phyloP scores from a whole-genome alignment of 2,888 invertebrate genomes.

The Catocala sponsa region DNA sequence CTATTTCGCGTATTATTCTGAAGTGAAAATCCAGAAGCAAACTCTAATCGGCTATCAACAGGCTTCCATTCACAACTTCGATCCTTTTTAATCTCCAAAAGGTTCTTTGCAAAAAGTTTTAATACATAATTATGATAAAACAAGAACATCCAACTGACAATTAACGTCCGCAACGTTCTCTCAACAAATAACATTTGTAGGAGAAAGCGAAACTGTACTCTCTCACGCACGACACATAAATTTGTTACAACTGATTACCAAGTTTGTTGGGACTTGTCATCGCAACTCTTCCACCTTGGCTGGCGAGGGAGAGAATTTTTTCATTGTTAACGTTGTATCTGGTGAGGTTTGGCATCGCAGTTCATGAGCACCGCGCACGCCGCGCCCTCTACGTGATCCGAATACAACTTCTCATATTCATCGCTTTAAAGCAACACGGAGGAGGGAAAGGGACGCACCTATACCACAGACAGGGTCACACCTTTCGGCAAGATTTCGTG shows the following conservation, averaged over 20 bases:
- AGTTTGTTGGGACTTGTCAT: constrained; percentile 82
- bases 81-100: constrained; percentile 47
- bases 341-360: constrained; percentile 82
- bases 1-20: background rate
- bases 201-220: constrained; percentile 53
- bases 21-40: constrained; percentile 14
- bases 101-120: constrained; percentile 42
- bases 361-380: constrained; percentile 82
- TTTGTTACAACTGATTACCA: constrained; percentile 86
- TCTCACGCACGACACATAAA: constrained; percentile 82
- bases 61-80: constrained; percentile 31
- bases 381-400: constrained; percentile 81
- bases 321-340: constrained; percentile 83
- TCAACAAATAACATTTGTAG: constrained; percentile 50
- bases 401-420: constrained; percentile 85
- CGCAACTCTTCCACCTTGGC: constrained; percentile 82
- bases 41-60: constrained; percentile 34
- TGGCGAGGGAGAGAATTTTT: constrained; percentile 70
- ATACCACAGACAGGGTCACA: constrained; percentile 63
- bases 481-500: constrained; percentile 84
- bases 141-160: constrained; percentile 52
- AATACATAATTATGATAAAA: constrained; percentile 52
- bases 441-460: constrained; percentile 67
- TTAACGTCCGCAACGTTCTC: constrained; percentile 48
- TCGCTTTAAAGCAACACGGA: constrained; percentile 80